Base-by-base conservation (phyloP, 2,888 invertebrate species). In the Dromius quadrimaculatus region DNA sequence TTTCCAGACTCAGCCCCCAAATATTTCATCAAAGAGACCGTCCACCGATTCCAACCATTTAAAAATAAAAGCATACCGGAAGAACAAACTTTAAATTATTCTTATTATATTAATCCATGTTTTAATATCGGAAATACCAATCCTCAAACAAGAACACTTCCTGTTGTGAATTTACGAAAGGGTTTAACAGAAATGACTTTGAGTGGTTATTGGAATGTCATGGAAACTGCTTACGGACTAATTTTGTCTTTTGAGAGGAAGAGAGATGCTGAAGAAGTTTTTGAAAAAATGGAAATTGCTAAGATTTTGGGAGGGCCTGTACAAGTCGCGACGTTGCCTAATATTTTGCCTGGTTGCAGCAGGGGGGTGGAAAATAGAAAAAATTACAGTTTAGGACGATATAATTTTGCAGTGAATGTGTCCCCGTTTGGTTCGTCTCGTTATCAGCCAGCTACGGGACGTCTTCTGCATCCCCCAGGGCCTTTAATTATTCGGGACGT, bases 401-500 rank as follows among this genome's bases (percentile, higher is more conserved):
- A 28, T 28, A 23, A 28, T n/a, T 15, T 34, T 4, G 17, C 5
- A 38, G 6, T 38, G 17, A 32, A 34, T n/a, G 19, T 13, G 5
- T 47, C 9, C 20, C 17, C 19, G 6, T n/a, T 20, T 2, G n/a
- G 23, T 20, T 9, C 20, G 20, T 17, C 17, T 2, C 5, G 13
- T n/a, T n/a, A n/a, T n/a, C n/a, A n/a, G n/a, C n/a, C n/a, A n/a
- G n/a, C n/a, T n/a, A n/a, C 32, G 32, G 32, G 5, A 5, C n/a
- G 50, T 2, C 8, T 32, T 22, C 23, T 47, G 6, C 50, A 54
- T 6, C 50, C 50, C 15, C 50, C 50, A 2, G 50, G 50, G 4
- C 50, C 50, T 2, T 79, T 84, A 4, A 74, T 84, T 11, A 78
- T 86, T 69, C 81, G 82, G 28, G 84, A 85, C 69, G 82, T 85